Evolutionary conservation across 1,140 invertebrate genomes (phyloP).

Genomic region (Drosophila teissieri): DNA sequence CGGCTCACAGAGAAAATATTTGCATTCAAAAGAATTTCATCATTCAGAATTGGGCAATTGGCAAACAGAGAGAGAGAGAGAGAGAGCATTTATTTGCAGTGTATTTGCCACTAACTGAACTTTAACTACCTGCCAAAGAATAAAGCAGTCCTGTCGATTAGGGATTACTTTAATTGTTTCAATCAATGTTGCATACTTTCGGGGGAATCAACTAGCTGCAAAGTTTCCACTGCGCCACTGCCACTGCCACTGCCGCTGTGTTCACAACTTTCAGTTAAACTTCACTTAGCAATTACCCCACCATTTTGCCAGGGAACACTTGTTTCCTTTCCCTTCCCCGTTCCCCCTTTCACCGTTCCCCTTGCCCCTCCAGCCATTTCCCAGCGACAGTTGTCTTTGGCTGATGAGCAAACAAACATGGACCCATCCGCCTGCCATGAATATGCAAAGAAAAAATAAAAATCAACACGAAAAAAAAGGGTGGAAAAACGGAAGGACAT

Average conservation of each 20-base stretch:
- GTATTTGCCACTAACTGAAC: not conserved
- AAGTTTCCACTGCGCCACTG: constrained; percentile 18
- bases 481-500: not conserved
- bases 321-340: not conserved
- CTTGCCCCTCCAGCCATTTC: not conserved
- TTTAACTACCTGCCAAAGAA: constrained; percentile 20
- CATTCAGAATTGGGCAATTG: too few species aligned
- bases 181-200: constrained; percentile 51
- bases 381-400: constrained; percentile 24
- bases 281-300: constrained; percentile 41
- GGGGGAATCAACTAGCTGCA: constrained; percentile 30
- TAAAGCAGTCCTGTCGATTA: constrained; percentile 38
- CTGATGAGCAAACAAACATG: constrained; percentile 54
- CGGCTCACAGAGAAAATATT: constrained; percentile 7
- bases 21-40: too few species aligned
- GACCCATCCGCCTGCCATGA: constrained; percentile 26
- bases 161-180: constrained; percentile 52
- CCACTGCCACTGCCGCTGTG: constrained; percentile 11
- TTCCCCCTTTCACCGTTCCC: not conserved
- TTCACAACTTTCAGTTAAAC: constrained; percentile 44
- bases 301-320: constrained; percentile 3
- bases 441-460: constrained; percentile 33
- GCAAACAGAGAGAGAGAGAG: too few species aligned
- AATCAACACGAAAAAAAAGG: too few species aligned
- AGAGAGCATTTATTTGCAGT: not conserved